A percentile compares a stretch with the other conserved stretches of the same genome.
Evolutionary conservation across 2,113 vertebrate genomes (phyloP).

Genomic region (Xyliphius kryptos): DNA sequence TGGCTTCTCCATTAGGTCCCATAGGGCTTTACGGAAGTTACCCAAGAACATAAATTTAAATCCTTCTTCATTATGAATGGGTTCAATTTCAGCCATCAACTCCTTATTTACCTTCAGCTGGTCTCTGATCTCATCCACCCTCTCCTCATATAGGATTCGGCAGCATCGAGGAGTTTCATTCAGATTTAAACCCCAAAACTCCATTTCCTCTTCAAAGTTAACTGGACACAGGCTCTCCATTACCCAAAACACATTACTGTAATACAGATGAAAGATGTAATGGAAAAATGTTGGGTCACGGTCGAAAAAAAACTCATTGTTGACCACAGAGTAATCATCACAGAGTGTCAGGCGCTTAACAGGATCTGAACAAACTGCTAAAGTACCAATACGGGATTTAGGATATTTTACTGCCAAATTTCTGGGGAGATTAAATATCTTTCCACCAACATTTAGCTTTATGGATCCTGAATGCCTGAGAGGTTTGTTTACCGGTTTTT

Average conservation of each 20-base stretch:
- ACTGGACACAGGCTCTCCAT: constrained; percentile 79
- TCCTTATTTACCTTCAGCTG: constrained; percentile 78
- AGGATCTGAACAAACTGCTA: constrained; percentile 68
- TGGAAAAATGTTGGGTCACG: constrained; percentile 79
- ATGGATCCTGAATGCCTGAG: constrained; percentile 60
- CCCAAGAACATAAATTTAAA: constrained; percentile 75
- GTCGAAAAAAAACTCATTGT: constrained; percentile 84
- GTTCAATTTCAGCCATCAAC: constrained; percentile 76
- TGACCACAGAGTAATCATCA: constrained; percentile 78
- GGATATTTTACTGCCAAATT: constrained; percentile 65
- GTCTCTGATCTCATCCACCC: constrained; percentile 76
- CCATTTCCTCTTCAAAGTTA: constrained; percentile 78
- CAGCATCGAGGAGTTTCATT: constrained; percentile 77
- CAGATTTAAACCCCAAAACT: constrained; percentile 80
- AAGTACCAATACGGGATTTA: constrained; percentile 70
- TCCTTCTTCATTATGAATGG: constrained; percentile 53
- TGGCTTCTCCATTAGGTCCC: constrained; percentile 83
- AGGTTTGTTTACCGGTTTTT: not conserved
- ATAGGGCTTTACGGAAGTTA: constrained; percentile 61
- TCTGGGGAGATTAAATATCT: constrained; percentile 67
- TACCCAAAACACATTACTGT: constrained; percentile 76
- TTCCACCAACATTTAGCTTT: constrained; percentile 78
- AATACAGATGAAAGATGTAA: constrained; percentile 83
- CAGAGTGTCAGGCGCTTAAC: constrained; percentile 72
- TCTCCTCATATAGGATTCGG: constrained; percentile 80